Conservation (phyloP, 37 sponge, comb jelly and placozoan genomes). For the Eunapius fragilis region DNA sequence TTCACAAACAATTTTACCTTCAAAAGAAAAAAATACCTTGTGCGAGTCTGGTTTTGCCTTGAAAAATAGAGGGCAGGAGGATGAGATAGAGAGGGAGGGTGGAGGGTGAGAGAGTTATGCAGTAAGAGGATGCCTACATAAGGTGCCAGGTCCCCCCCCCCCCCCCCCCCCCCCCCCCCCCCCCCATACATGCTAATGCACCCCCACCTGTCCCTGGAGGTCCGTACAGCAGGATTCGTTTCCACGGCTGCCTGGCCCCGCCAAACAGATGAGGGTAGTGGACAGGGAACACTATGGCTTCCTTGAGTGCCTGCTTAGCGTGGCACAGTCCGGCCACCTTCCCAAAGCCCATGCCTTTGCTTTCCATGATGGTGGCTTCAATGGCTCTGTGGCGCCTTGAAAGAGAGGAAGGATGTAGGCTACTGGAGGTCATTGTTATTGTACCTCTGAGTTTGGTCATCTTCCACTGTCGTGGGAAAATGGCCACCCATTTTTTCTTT, state of each 20-base stretch:
- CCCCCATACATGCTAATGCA: no score
- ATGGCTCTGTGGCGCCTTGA: slow-evolving; percentile 45
- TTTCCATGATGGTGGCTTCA: slow-evolving; percentile 35
- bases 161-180: no score
- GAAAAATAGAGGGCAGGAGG: background rate
- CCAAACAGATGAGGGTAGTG: slow-evolving; percentile 69
- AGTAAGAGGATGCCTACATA: background rate
- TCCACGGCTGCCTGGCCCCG: slow-evolving; percentile 78
- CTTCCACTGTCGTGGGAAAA: background rate
- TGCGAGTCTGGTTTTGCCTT: slow-evolving; percentile 70
- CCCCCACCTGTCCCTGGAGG: slow-evolving; percentile 89
- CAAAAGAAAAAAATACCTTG: slow-evolving; percentile 42
- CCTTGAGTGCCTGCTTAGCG: slow-evolving; percentile 75
- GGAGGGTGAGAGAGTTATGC: background rate
- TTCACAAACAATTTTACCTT: background rate
- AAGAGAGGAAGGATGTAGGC: background rate
- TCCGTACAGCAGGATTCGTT: slow-evolving; percentile 82
- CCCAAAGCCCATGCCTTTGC: slow-evolving; percentile 21
- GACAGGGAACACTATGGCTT: slow-evolving; percentile 74
- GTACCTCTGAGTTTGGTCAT: background rate
- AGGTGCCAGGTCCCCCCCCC: no score
- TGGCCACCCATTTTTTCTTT: background rate
- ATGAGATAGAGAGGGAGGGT: background rate
- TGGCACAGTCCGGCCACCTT: slow-evolving; percentile 76
- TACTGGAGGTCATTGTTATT: background rate